These are phyloP conservation scores for Tiliacea aurago DNA, from an alignment of 2,888 invertebrate species.

Conservation along the genomic window DNA sequence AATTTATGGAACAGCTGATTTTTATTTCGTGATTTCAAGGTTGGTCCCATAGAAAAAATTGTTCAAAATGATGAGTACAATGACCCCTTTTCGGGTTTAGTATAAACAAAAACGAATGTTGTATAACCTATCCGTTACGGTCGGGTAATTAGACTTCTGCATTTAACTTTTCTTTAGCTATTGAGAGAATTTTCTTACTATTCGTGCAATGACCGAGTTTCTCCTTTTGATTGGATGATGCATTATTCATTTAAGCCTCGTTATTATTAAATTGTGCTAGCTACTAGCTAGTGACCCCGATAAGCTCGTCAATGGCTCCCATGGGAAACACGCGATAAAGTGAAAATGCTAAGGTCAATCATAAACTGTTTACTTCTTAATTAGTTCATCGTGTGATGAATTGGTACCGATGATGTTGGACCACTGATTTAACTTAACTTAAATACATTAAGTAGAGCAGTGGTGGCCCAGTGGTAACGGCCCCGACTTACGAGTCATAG, in stretches of 20 bases:
- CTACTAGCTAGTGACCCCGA: slow-evolving; percentile 25
- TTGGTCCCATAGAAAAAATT: no score
- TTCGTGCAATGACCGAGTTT: slow-evolving; percentile 33
- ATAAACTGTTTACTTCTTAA: slow-evolving; percentile 3
- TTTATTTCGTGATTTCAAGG: no score
- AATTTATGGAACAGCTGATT: no score
- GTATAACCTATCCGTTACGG: no score
- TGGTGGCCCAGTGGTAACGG: no score
- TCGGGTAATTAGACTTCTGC: slow-evolving; percentile 9
- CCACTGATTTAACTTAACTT: background rate
- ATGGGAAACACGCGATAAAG: slow-evolving; percentile 24
- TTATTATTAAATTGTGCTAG: slow-evolving; percentile 20
- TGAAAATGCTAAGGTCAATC: slow-evolving; percentile 18
- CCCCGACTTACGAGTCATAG: no score
- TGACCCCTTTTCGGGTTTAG: no score
- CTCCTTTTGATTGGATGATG: slow-evolving; percentile 21
- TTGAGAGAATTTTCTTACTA: slow-evolving; percentile 20
- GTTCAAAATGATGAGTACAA: no score
- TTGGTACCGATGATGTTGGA: background rate
- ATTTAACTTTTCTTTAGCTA: slow-evolving; percentile 17
- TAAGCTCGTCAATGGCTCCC: slow-evolving; percentile 15
- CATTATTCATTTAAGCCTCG: slow-evolving; percentile 35
- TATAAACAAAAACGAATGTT: no score
- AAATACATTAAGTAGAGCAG: no score
- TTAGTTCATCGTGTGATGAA: background rate